Evolutionary conservation across 2,888 invertebrate genomes (phyloP).

Genomic region (Zygogramma bicolorata): DNA sequence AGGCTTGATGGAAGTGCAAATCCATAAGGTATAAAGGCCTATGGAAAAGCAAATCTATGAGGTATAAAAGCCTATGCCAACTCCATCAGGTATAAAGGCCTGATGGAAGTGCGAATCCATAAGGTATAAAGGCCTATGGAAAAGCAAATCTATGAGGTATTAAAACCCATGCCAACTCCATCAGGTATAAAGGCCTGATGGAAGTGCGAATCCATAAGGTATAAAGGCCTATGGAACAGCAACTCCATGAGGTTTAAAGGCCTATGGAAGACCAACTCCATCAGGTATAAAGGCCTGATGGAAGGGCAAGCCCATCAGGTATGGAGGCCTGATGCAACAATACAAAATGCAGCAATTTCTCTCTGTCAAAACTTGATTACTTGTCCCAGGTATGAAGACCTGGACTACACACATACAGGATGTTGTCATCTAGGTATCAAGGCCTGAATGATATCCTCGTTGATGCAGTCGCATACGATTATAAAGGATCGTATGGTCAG

Average conservation of each 20-base stretch:
- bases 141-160: background rate
- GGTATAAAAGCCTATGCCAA: background rate
- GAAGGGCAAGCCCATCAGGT: background rate
- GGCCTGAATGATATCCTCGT: background rate
- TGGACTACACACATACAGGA: background rate
- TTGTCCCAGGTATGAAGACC: background rate
- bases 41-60: background rate
- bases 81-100: background rate
- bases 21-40: no score
- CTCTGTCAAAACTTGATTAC: background rate
- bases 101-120: background rate
- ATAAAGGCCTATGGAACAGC: background rate
- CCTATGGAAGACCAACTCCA: background rate
- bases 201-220: background rate
- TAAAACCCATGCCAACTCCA: background rate
- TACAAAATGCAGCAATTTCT: background rate
- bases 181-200: background rate
- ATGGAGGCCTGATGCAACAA: background rate
- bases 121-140: background rate
- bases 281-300: background rate
- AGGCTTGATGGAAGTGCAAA: no score
- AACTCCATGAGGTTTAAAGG: background rate
- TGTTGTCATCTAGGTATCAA: background rate
- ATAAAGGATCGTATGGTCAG: background rate
- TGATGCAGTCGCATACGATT: background rate